Base-by-base conservation (phyloP, 2,888 invertebrate genomes). In the Liodrosophila aerea region DNA sequence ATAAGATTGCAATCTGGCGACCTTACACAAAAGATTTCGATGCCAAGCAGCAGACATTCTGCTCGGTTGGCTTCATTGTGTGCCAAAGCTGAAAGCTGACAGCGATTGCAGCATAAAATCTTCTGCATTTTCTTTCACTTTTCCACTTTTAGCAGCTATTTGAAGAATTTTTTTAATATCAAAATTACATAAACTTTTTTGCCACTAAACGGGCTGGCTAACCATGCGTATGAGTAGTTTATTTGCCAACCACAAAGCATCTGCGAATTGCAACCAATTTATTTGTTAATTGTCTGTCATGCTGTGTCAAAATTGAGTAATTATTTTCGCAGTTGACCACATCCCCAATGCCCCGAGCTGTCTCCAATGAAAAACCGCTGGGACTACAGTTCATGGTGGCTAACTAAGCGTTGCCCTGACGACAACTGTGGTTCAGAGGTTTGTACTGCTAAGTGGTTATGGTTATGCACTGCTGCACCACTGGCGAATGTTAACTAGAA, bases 261-360 rank as follows among this genome's bases (percentile, higher is more conserved):
- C 30, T 11, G 44, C 56, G 29, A 39, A 49, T 40, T 33, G 58
- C 33, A 40, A 51, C 33, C 43, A 52, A 67, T 73, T 64, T 60
- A 63, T 68, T 63, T 78, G 62, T 56, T 62, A 56, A 64, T 76
- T 78, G 22, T 80, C 44, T 45, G 12, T 45, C 62, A 45, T 45
- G 46, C 50, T 56, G 39, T 52, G 54, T 65, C 64, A 69, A 80
- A 83, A 64, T 77, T 74, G 61, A 58, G 64, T 78, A 72, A 78
- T 80, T 80, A 69, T 73, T 76, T 74, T 64, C 58, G 54, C 64
- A 63, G 44, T 47, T 44, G 61, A 52, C 29, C 44, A 18, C n/a
- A 31, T 16, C 4, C 5, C 16, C 9, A 4, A 1, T 15, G n/a
- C 22, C 27, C 1, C 1, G 7, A 9, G 1, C 3, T 2, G 33